phyloP scores from a whole-genome alignment of 1,140 invertebrate genomes.

The Saxidomus purpurata region DNA sequence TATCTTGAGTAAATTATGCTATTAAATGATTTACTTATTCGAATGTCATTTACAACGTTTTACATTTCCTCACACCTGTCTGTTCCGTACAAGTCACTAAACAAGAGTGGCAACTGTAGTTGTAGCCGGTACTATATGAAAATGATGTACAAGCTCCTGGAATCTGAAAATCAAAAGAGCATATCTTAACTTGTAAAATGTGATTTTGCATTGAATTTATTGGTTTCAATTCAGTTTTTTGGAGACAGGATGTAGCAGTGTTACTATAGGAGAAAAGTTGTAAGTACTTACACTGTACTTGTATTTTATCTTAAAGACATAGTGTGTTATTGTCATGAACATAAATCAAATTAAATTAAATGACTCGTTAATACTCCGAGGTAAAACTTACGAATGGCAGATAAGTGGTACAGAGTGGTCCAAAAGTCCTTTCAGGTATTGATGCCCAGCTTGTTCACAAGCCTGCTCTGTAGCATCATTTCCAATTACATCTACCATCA shows the following conservation, averaged over 20 bases:
- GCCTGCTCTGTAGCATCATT: slow-evolving; percentile 33
- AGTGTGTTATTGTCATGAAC: neutral
- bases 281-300: neutral
- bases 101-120: no score
- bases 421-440: neutral
- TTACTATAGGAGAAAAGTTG: no score
- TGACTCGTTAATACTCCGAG: no score
- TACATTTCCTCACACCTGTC: no score
- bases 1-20: no score
- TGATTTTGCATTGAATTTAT: no score
- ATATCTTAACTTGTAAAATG: neutral
- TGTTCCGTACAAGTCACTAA: no score
- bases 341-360: neutral
- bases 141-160: slow-evolving; percentile 27
- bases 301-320: neutral
- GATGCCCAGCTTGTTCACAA: slow-evolving; percentile 8
- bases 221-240: no score
- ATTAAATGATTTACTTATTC: no score
- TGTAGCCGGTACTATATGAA: slow-evolving; percentile 37
- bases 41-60: no score
- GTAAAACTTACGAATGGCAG: slow-evolving; percentile 26
- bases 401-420: neutral
- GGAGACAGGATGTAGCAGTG: no score
- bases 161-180: neutral
- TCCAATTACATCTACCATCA: slow-evolving; percentile 10